Evolutionary conservation across 2,888 invertebrate species (phyloP), one percentile per base, ranked within the genome.

Genomic region (Drosophila merina): DNA sequence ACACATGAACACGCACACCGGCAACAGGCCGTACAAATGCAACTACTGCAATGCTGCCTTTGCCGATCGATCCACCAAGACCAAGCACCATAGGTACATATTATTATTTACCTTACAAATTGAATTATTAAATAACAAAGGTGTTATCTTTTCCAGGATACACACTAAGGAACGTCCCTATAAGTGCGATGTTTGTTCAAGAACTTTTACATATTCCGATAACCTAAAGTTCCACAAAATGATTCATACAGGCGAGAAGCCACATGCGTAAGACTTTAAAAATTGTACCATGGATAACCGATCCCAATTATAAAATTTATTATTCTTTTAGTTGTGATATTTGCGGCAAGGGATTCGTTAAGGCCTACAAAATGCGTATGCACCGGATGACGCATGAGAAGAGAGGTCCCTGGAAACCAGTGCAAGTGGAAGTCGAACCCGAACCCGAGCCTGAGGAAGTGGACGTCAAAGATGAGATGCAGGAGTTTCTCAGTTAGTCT

Each of bases 1-100:
- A 0, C 92, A 92, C 57, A 92, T 92, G 92, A 90, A 92, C 50
- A 91, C 91, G 0, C 92, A 92, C 54, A 92, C 91, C 0, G 92
- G 92, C 2, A 89, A 91, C 64, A 88, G 92, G n/a, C 92, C 92
- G 0, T 92, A 91, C 60, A 89, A 90, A 42, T 92, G 92, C 59
- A 88, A 88, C 33, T 91, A 87, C 55, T 92, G 92, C 56, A 89
- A 91, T 36, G 88, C 91, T 14, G 88, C 90, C n/a, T 92, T 92
- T 76, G 91, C 91, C 3, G 92, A 92, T 87, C 90, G 91, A 10
- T 92, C 92, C 4, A 92, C 91, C 2, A 86, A 92, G 57, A 92
- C 91, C 7, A 92, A 92, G 57, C 92, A 92, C 83, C 90, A 92
- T 79, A 87, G 92, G 91, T 91, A 40, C 26, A 4, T 3, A 25